Evolutionary conservation across 1,140 invertebrate genomes (phyloP).

Genomic region (Elymnias hypermnestra): DNA sequence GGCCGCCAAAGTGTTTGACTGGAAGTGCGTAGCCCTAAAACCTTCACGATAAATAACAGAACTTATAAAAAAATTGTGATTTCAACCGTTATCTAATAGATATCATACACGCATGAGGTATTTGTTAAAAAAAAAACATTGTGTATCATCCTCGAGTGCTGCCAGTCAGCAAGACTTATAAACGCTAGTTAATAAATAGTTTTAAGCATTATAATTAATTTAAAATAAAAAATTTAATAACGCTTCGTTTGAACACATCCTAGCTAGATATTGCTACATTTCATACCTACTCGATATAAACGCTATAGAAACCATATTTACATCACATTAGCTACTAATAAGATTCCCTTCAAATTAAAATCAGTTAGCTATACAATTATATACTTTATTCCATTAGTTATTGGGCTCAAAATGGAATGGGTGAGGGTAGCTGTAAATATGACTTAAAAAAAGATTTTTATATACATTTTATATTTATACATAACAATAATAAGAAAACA

Average conservation of each 20-base stretch:
- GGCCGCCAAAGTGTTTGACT: no score
- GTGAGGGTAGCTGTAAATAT: neutral
- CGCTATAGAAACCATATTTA: conserved; percentile 65
- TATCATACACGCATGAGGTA: conserved; percentile 3
- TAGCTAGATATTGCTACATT: conserved; percentile 66
- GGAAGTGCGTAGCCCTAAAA: conserved; percentile 5
- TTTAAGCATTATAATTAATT: conserved; percentile 49
- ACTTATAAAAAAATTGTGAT: conserved; percentile 21
- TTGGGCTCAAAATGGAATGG: conserved; percentile 22
- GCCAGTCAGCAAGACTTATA: conserved; percentile 17
- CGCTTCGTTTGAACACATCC: conserved; percentile 62
- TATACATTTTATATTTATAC: neutral
- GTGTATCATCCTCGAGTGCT: conserved; percentile 18
- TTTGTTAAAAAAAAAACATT: conserved; percentile 1
- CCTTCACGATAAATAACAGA: conserved; percentile 18
- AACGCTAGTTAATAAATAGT: conserved; percentile 41
- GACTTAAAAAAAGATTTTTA: neutral
- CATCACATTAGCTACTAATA: conserved; percentile 55
- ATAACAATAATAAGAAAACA: no score
- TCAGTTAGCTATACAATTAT: conserved; percentile 60
- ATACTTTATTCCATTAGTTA: conserved; percentile 38
- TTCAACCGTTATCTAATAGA: conserved; percentile 2
- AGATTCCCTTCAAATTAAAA: conserved; percentile 52
- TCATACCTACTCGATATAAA: conserved; percentile 51
- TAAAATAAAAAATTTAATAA: conserved; percentile 42